Evolutionary conservation across 1,140 invertebrate species (phyloP), one percentile per base, ranked within the genome.

Genomic region (Meteorus sp.): DNA sequence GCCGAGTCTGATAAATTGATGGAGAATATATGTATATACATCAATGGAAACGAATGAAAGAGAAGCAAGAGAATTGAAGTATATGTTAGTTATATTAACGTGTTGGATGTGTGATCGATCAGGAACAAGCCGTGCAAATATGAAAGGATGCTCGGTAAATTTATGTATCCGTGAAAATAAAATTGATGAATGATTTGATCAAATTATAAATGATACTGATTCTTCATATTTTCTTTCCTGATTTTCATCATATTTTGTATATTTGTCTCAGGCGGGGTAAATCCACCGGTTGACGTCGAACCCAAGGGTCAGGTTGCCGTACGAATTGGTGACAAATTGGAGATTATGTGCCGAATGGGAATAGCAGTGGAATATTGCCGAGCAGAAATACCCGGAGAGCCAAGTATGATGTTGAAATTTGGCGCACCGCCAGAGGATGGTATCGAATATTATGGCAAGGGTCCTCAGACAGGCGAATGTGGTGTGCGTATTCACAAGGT

Each of bases 401-500:
- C 15, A 37, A 74, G 71, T 0, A 66, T 76, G 15, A 67, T 70
- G 63, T 59, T 77, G 27, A 65, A 64, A 37, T 68, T 66, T 25
- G 59, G 35, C 2, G 61, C 67, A 54, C 25, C 67, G 23, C 54
- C 68, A 11, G 75, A 79, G 60, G 77, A 81, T 53, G 62, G 74
- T 43, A 61, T 83, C 29, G 68, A 74, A 3, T 88, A 87, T 67
- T 81, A 72, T 54, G 86, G 86, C 1, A 66, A 66, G 0, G 85
- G 85, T 1, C 58, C 85, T 0, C 71, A 84, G 44, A 67, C 70
- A 11, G 89, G 89, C 0, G 81, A 90, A 56, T 91, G 89, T 63
- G 89, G 89, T 1, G 83, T 87, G 3, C 81, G 73, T 13, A 87
- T 91, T 37, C 73, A 82, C 8, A 76, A 76, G 25, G 82, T 89